Base-by-base conservation (phyloP, 2,888 invertebrate species). In the Glyphotaelius pellucidus region DNA sequence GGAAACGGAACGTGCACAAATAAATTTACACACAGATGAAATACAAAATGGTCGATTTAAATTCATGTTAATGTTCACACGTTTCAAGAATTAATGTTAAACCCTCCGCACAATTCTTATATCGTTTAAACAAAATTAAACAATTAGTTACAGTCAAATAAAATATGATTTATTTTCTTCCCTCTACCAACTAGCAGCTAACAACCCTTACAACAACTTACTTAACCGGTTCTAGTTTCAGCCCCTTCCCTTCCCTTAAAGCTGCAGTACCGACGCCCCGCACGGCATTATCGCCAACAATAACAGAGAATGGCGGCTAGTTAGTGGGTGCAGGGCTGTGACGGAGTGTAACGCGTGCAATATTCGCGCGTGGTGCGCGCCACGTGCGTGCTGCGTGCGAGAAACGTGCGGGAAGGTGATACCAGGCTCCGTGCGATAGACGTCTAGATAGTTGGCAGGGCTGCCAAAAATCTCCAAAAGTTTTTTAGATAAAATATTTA, bases 341-440 rank as follows among this genome's bases (percentile, higher is more conserved):
- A 81, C 32, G 32, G 81, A 67, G 67, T 67, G 83, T 83, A 83
- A 83, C 83, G 83, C 83, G 83, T 83, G 83, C 83, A 83, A 35
- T 35, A 83, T 83, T 83, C 86, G 47, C 86, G 86, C 86, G 47
- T 30, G 35, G 38, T 38, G 47, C 86, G n/a, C 15, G 42, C 38
- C 38, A 42, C 86, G 86, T 86, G 86, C 86, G 86, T 47, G 42
- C 42, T 86, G 47, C 86, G 86, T 86, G 86, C 86, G 25, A n/a
- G 42, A 83, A 83, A 83, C 83, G 83, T 35, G 83, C 67, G 67
- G 67, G 67, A 67, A 67, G 67, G 67, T 67, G 67, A 83, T 83
- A 86, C 47, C 38, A 30, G 12, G 81, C 31, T 15, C 38, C 86
- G 86, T 86, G 86, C 86, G 35, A 35, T 32, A 25, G 35, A 83